phyloP scores from a whole-genome alignment of 1,140 invertebrate species.

The Ruditapes philippinarum region DNA sequence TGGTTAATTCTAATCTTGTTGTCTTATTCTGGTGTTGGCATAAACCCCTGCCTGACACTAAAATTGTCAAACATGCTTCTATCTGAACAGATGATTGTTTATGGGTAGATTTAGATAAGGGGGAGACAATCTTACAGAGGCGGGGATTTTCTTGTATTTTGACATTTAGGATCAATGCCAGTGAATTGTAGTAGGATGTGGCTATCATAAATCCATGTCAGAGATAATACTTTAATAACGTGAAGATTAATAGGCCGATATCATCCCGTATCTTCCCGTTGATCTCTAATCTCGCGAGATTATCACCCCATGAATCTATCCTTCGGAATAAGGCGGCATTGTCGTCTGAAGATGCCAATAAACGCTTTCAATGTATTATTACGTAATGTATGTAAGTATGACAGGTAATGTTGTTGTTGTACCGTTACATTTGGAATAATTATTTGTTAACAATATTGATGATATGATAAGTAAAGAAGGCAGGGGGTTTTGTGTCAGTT shows the following conservation, averaged over 20 bases:
- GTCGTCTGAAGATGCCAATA: constrained; percentile 20
- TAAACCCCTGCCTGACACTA: neutral
- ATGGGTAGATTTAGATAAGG: neutral
- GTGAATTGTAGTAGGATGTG: neutral
- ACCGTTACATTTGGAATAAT: neutral
- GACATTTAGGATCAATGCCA: constrained; percentile 53
- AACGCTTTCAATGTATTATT: neutral
- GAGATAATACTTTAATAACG: constrained; percentile 14
- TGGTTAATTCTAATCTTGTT: too few species aligned
- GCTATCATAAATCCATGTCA: constrained; percentile 52
- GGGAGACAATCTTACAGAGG: neutral
- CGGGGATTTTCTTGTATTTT: constrained; percentile 33
- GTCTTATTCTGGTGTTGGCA: neutral
- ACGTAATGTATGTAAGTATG: neutral
- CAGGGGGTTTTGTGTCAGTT: neutral
- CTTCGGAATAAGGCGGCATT: neutral
- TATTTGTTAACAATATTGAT: too few species aligned
- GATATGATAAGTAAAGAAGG: too few species aligned
- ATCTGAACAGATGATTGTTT: neutral
- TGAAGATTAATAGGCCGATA: constrained; percentile 25
- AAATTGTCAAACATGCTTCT: neutral
- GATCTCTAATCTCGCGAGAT: constrained; percentile 51
- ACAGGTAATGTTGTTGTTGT: neutral
- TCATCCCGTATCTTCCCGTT: constrained; percentile 28
- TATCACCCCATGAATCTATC: constrained; percentile 39